Evolutionary conservation across 2,888 invertebrate species (phyloP).

Genomic region (Pollenia griseotomentosa): DNA sequence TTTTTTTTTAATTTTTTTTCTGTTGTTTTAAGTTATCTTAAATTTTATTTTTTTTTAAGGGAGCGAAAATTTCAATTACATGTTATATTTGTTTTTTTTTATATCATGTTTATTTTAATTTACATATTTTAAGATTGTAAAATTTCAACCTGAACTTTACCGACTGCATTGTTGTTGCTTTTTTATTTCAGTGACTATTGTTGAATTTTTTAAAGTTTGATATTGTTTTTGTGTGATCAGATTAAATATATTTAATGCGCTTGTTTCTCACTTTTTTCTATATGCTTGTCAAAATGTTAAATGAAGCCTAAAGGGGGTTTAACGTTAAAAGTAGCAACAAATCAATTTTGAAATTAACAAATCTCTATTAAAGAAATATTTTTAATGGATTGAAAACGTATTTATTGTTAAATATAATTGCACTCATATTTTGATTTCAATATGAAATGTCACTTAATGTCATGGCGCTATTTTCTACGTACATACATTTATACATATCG

Average conservation of each 20-base stretch:
- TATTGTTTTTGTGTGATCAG: slow-evolving; percentile 39
- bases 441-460: no score
- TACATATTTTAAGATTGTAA: slow-evolving; percentile 57
- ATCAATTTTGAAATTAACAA: not conserved
- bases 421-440: not conserved
- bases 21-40: slow-evolving; percentile 28
- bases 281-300: slow-evolving; percentile 40
- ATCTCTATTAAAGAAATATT: not conserved
- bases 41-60: slow-evolving; percentile 55
- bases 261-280: slow-evolving; percentile 63
- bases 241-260: slow-evolving; percentile 64
- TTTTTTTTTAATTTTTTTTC: not conserved
- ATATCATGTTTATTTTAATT: slow-evolving; percentile 33
- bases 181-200: slow-evolving; percentile 30
- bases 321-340: not conserved
- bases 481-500: no score
- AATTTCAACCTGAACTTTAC: slow-evolving; percentile 71
- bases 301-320: not conserved
- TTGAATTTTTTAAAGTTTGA: slow-evolving; percentile 7
- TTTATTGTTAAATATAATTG: not conserved
- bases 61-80: slow-evolving; percentile 59
- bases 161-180: slow-evolving; percentile 24
- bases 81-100: slow-evolving; percentile 50
- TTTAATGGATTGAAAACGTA: no score
- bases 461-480: no score